These are phyloP conservation scores for Dolichoris vasculosae DNA, from an alignment of 1,140 invertebrate genomes.

Conservation along the genomic window DNA sequence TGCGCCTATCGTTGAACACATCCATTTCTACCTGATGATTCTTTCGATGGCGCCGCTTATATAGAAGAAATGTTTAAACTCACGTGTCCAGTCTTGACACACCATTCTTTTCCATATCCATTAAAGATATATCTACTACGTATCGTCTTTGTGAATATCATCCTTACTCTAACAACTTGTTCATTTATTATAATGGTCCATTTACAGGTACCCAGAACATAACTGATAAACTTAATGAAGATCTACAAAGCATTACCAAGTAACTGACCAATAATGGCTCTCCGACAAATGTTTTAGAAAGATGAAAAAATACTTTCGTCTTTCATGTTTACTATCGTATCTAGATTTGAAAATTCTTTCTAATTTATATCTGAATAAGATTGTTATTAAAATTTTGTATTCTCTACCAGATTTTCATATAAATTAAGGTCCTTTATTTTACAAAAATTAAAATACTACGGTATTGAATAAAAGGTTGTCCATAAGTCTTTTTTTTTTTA, in stretches of 20 bases:
- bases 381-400: neutral
- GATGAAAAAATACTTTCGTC: neutral
- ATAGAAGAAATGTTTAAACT: neutral
- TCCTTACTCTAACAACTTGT: neutral
- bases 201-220: neutral
- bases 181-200: slow-evolving; percentile 30
- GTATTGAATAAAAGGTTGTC: too few relatives aligned
- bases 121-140: slow-evolving; percentile 4
- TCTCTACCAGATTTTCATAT: too few relatives aligned
- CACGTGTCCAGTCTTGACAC: neutral
- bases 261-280: neutral
- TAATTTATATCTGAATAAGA: neutral
- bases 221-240: slow-evolving; percentile 15
- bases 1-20: neutral
- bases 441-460: too few relatives aligned
- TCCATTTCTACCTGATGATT: slow-evolving; percentile 17
- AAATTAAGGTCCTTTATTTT: too few relatives aligned
- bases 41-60: neutral
- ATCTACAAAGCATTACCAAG: slow-evolving; percentile 1
- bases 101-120: slow-evolving; percentile 12
- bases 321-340: neutral
- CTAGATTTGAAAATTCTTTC: neutral
- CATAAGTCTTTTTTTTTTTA: too few relatives aligned
- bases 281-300: neutral
- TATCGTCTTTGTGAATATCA: neutral